Evolutionary conservation across 2,888 invertebrate genomes (phyloP).

Genomic region (Dendrolimus pini): DNA sequence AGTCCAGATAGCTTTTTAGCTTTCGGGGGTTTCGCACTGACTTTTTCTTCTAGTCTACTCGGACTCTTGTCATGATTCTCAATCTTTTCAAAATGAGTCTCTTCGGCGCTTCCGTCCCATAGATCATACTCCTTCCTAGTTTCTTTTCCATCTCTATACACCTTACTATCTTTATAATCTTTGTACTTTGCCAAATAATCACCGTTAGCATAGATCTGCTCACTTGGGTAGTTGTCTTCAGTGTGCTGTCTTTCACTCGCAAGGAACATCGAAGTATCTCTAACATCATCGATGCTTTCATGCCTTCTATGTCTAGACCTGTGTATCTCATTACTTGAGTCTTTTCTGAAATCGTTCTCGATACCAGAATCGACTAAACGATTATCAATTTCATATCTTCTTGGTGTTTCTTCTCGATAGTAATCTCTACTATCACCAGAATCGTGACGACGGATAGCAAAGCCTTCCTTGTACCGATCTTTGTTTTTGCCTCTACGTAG

Average conservation of each 20-base stretch:
- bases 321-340: slow-evolving; percentile 78
- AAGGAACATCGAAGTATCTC: slow-evolving; percentile 81
- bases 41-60: slow-evolving; percentile 64
- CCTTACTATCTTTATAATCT: slow-evolving; percentile 44
- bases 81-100: slow-evolving; percentile 79
- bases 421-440: slow-evolving; percentile 71
- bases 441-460: slow-evolving; percentile 57
- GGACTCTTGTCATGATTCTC: slow-evolving; percentile 77
- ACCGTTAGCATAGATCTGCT: slow-evolving; percentile 65
- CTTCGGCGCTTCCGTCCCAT: slow-evolving; percentile 78
- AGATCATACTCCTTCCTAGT: slow-evolving; percentile 54
- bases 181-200: slow-evolving; percentile 57
- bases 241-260: slow-evolving; percentile 85
- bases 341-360: slow-evolving; percentile 86
- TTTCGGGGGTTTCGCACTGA: slow-evolving; percentile 77
- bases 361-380: slow-evolving; percentile 87
- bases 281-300: slow-evolving; percentile 83
- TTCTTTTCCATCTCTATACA: slow-evolving; percentile 31
- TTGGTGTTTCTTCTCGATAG: slow-evolving; percentile 59
- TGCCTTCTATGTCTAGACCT: slow-evolving; percentile 47
- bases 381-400: slow-evolving; percentile 73
- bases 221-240: slow-evolving; percentile 76
- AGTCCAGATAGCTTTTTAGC: slow-evolving; percentile 83
- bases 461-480: slow-evolving; percentile 47
- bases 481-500: slow-evolving; percentile 77